phyloP scores from a whole-genome alignment of 1,140 invertebrate species.

The Listronotus oregonensis region DNA sequence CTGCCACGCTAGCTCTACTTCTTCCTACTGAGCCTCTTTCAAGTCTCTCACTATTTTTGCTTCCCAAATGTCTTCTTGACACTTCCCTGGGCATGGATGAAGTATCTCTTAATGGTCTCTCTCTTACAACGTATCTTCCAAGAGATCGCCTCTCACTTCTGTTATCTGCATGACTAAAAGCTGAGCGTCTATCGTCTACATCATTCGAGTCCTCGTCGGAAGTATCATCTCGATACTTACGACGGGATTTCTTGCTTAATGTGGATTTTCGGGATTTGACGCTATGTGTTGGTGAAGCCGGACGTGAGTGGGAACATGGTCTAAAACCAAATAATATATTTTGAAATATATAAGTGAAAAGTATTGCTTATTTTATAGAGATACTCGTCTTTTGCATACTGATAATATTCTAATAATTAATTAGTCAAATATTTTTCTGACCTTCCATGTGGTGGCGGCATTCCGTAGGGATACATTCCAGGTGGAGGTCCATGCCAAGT shows the following conservation, averaged over 20 bases:
- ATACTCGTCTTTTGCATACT: no score
- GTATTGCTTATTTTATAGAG: no score
- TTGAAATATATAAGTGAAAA: no score
- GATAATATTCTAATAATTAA: no score
- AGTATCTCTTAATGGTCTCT: slow-evolving; percentile 40
- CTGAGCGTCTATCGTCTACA: slow-evolving; percentile 53
- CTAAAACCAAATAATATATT: slow-evolving; percentile 48
- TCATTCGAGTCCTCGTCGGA: slow-evolving; percentile 54
- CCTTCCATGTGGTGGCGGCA: slow-evolving; percentile 53
- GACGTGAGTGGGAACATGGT: slow-evolving; percentile 59
- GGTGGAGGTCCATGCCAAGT: slow-evolving; percentile 58
- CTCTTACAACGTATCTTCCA: slow-evolving; percentile 37
- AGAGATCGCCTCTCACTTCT: slow-evolving; percentile 42
- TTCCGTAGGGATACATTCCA: slow-evolving; percentile 57
- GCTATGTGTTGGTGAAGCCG: slow-evolving; percentile 71
- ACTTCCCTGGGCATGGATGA: slow-evolving; percentile 49
- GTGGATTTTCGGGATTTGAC: slow-evolving; percentile 68
- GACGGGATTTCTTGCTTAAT: slow-evolving; percentile 54
- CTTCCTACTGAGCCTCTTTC: slow-evolving; percentile 42
- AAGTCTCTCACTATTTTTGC: slow-evolving; percentile 26
- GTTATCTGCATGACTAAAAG: slow-evolving; percentile 44
- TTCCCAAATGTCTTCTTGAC: slow-evolving; percentile 25
- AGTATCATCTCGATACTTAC: slow-evolving; percentile 50
- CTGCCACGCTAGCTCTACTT: slow-evolving; percentile 39
- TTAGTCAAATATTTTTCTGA: neutral